These are phyloP conservation scores for Silurus asotus DNA, from an alignment of 2,113 vertebrate genomes.

Conservation along the genomic window DNA sequence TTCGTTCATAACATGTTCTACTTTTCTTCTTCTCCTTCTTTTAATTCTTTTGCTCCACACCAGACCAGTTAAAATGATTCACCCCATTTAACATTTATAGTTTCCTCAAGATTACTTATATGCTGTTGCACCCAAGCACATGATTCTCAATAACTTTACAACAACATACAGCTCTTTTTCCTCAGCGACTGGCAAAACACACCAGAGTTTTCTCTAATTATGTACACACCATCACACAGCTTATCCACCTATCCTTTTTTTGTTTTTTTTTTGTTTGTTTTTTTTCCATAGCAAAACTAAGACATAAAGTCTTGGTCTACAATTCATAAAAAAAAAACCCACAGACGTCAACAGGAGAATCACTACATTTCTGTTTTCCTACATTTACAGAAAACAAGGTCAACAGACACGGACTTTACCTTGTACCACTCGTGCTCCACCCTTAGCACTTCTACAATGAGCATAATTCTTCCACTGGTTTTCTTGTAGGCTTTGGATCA, in stretches of 20 bases:
- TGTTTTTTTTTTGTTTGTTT: background rate
- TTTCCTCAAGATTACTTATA: background rate
- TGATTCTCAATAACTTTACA: background rate
- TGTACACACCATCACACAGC: background rate
- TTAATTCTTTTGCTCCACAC: background rate
- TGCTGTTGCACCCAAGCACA: background rate
- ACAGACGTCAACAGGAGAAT: background rate
- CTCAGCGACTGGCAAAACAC: background rate
- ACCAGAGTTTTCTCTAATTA: background rate
- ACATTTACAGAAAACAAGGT: background rate
- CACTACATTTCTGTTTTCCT: background rate
- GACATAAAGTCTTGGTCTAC: background rate
- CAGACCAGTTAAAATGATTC: slow-evolving; percentile 5
- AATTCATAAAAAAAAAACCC: background rate
- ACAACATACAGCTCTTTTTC: background rate
- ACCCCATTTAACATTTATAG: background rate
- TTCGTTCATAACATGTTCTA: background rate
- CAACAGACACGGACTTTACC: background rate
- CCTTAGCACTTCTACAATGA: background rate
- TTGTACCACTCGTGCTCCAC: background rate
- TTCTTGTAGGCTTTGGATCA: background rate
- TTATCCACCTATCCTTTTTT: background rate
- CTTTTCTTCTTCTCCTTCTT: background rate
- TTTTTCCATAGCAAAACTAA: background rate
- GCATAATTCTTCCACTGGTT: background rate